Percentiles rank a stretch among this genome's conserved stretches.
Evolutionary conservation across 2,888 invertebrate species (phyloP).

Genomic region (Diplolepis rosae): DNA sequence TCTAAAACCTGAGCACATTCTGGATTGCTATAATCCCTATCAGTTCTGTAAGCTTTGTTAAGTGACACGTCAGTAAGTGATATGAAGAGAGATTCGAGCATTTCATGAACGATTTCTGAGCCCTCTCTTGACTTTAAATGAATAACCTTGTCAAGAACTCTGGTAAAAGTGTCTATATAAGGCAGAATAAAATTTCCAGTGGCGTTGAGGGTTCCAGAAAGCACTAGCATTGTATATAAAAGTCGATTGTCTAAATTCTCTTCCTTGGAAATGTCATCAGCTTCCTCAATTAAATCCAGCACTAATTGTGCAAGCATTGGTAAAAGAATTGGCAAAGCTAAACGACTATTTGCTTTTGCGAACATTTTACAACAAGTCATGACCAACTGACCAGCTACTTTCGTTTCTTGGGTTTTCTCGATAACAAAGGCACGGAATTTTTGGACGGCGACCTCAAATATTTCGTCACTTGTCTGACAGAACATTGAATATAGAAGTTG

Average conservation of each 20-base stretch:
- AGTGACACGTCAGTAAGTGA: conserved; percentile 80
- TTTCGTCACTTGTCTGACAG: conserved; percentile 80
- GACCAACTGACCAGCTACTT: conserved; percentile 87
- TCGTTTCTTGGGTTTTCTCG: conserved; percentile 86
- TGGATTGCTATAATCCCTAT: conserved; percentile 78
- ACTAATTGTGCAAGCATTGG: conserved; percentile 83
- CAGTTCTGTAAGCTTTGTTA: conserved; percentile 70
- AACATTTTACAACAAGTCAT: conserved; percentile 83
- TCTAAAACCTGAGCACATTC: conserved; percentile 83
- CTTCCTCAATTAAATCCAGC: conserved; percentile 75
- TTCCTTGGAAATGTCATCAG: conserved; percentile 81
- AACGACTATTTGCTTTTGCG: conserved; percentile 80
- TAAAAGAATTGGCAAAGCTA: conserved; percentile 82
- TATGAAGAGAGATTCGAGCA: conserved; percentile 77
- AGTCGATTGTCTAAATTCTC: conserved; percentile 87
- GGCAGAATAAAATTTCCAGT: conserved; percentile 79
- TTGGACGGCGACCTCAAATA: conserved; percentile 80
- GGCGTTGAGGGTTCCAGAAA: conserved; percentile 83
- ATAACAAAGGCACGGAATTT: conserved; percentile 85
- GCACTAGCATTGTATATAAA: conserved; percentile 83
- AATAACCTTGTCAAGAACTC: conserved; percentile 82
- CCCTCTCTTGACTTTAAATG: conserved; percentile 82
- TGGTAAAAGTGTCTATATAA: conserved; percentile 79
- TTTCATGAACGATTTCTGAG: conserved; percentile 76
- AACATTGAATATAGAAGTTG: conserved; percentile 82